Percentiles rank a stretch among this genome's conserved stretches.
These are phyloP conservation scores for Galaxias olidus DNA, from an alignment of 2,797 vertebrate genomes.

Conservation along the genomic window DNA sequence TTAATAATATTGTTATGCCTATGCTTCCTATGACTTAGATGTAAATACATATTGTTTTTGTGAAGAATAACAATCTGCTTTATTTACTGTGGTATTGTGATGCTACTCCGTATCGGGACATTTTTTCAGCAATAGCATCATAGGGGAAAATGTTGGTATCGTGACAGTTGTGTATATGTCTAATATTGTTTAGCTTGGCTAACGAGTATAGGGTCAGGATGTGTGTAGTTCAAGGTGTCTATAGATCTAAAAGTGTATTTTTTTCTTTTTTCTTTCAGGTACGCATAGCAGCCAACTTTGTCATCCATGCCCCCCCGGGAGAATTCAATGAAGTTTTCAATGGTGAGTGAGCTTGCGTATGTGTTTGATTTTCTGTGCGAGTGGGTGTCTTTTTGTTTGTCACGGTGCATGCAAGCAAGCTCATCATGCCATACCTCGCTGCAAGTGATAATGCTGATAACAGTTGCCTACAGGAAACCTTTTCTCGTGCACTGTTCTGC, in stretches of 20 bases:
- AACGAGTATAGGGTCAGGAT: background rate
- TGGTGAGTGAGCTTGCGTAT: conserved; percentile 73
- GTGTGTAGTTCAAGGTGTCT: conserved; percentile 1
- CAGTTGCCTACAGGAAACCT: background rate
- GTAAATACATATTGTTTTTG: too few species aligned
- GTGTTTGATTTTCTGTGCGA: background rate
- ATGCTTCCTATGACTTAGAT: too few species aligned
- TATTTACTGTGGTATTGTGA: background rate
- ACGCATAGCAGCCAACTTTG: conserved; percentile 94
- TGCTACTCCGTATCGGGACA: too few species aligned
- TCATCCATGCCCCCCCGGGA: conserved; percentile 94
- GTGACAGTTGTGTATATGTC: too few species aligned
- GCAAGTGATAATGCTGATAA: background rate
- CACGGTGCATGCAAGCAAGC: background rate
- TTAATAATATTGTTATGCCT: too few species aligned
- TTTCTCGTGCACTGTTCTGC: too few species aligned
- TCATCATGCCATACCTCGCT: background rate
- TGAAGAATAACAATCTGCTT: background rate
- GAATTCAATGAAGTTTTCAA: conserved; percentile 98
- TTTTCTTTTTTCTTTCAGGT: conserved; percentile 72
- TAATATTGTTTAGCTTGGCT: too few species aligned
- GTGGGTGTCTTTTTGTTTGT: background rate
- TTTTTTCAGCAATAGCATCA: too few species aligned
- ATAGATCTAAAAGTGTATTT: conserved; percentile 14
- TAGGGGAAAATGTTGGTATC: too few species aligned